phyloP scores from a whole-genome alignment of 1,140 invertebrate genomes.

The Zelostemma sp. region DNA sequence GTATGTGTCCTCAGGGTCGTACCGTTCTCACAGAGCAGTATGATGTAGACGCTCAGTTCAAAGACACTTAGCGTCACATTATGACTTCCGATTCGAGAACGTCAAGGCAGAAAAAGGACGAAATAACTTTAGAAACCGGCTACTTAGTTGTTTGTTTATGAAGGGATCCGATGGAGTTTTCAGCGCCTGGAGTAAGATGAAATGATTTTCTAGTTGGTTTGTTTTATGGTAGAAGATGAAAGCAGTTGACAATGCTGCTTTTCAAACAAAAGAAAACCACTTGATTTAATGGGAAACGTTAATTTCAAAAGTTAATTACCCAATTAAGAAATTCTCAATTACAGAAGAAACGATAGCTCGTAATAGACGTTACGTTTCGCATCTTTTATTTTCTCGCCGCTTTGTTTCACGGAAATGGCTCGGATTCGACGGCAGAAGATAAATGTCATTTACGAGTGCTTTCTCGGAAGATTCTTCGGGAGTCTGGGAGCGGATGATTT shows the following conservation, averaged over 20 bases:
- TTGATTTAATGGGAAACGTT: neutral
- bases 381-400: too few species aligned
- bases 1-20: slow-evolving; percentile 47
- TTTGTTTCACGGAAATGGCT: too few species aligned
- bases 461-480: too few species aligned
- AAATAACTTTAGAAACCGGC: neutral
- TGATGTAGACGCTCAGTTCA: slow-evolving; percentile 19
- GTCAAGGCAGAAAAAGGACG: slow-evolving; percentile 19
- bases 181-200: neutral
- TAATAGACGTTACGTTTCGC: too few species aligned
- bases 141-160: neutral
- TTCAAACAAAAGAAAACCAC: neutral
- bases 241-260: neutral
- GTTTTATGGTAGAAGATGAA: neutral
- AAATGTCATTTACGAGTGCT: too few species aligned
- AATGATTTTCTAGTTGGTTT: neutral
- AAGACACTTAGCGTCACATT: slow-evolving; percentile 22
- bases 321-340: neutral
- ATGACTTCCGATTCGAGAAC: slow-evolving; percentile 31
- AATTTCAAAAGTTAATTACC: neutral
- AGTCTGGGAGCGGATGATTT: too few species aligned
- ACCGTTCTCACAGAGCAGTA: slow-evolving; percentile 41
- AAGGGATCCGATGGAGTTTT: neutral
- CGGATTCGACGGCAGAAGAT: too few species aligned
- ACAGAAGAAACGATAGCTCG: neutral